A percentile compares a stretch with the other conserved stretches of the same genome.
phyloP scores from a whole-genome alignment of 2,888 invertebrate species.

The Physocephala rufipes region DNA sequence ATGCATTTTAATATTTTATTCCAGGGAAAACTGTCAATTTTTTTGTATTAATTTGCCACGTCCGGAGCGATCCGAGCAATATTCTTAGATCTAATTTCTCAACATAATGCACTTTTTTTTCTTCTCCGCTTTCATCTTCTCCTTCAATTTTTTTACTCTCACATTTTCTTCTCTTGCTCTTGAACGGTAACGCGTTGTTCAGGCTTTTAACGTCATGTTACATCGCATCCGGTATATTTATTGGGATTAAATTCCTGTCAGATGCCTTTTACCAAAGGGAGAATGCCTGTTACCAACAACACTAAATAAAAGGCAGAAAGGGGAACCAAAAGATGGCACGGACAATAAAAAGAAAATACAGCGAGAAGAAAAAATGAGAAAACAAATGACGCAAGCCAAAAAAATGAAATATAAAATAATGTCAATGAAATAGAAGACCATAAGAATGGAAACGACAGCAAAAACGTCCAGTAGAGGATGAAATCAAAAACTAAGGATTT shows the following conservation, averaged over 20 bases:
- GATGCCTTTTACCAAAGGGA: conserved; percentile 25
- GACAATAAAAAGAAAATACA: background rate
- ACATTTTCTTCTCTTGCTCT: no score
- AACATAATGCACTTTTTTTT: no score
- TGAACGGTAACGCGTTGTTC: background rate
- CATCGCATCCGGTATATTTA: conserved; percentile 38
- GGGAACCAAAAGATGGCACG: no score
- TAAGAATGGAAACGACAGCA: no score
- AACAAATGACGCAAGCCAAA: no score
- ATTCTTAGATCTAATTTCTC: no score
- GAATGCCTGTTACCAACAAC: conserved; percentile 9
- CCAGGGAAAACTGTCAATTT: conserved; percentile 4
- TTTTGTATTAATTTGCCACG: background rate
- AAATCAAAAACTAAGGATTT: no score
- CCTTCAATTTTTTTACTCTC: background rate
- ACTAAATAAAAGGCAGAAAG: no score
- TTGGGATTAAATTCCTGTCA: conserved; percentile 38
- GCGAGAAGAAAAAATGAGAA: background rate
- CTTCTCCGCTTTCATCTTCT: background rate
- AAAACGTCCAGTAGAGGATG: no score
- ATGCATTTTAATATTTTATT: conserved; percentile 14
- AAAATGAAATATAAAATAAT: no score
- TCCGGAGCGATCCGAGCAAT: background rate
- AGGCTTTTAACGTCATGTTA: conserved; percentile 32
- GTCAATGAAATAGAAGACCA: no score